These are phyloP conservation scores for Gadus chalcogrammus DNA, from an alignment of 2,113 vertebrate species.

Conservation along the genomic window DNA sequence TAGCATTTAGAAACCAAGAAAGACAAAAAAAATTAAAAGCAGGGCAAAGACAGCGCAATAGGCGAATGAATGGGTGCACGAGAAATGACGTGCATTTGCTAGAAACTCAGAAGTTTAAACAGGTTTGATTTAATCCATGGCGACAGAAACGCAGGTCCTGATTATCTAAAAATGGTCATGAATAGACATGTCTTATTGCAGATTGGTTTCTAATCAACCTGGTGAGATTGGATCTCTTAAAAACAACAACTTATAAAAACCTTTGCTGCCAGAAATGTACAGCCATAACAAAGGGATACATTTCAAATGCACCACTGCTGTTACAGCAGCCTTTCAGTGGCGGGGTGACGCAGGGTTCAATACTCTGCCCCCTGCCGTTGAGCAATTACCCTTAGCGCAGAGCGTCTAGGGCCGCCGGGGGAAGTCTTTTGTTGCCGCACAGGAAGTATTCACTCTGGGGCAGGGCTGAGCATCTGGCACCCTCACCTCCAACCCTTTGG, in stretches of 20 bases:
- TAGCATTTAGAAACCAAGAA: background rate
- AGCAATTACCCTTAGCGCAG: conserved; percentile 49
- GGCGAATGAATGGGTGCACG: background rate
- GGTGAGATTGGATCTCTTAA: too few relatives aligned
- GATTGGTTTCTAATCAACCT: too few relatives aligned
- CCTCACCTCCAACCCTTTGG: too few relatives aligned
- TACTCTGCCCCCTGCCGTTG: conserved; percentile 41
- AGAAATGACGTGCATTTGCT: background rate
- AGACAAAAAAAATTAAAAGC: background rate
- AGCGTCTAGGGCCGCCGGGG: conserved; percentile 37
- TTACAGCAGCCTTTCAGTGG: conserved; percentile 47
- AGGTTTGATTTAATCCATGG: too few relatives aligned
- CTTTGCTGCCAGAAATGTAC: background rate
- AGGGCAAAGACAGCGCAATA: background rate
- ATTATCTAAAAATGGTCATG: too few relatives aligned
- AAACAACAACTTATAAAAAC: background rate
- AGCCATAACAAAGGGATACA: background rate
- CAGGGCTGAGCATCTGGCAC: too few relatives aligned
- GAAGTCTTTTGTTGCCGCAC: conserved; percentile 44
- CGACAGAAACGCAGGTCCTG: too few relatives aligned
- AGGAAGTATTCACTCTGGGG: conserved; percentile 19
- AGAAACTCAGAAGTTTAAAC: too few relatives aligned
- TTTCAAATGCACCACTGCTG: conserved; percentile 21
- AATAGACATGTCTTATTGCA: too few relatives aligned
- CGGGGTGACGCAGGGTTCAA: conserved; percentile 57